Evolutionary conservation across 2,888 invertebrate genomes (phyloP).

Genomic region (Hirudinaria manillensis): DNA sequence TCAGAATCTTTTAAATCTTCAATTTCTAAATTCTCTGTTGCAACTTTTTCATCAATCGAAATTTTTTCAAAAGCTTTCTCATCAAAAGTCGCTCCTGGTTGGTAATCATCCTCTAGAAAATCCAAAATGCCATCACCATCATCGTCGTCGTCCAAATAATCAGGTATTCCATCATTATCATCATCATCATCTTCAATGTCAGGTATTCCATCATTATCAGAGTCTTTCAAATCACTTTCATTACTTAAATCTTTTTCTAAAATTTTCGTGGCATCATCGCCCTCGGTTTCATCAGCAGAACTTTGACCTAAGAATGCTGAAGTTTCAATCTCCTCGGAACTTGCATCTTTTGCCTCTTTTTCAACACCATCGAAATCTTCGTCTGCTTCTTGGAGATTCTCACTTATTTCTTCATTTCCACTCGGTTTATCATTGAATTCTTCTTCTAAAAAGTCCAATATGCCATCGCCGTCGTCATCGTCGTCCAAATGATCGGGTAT

Average conservation of each 20-base stretch:
- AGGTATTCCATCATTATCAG: conserved; percentile 32
- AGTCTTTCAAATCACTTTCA: conserved; percentile 14
- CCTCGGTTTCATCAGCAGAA: conserved; percentile 17
- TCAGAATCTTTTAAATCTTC: conserved; percentile 35
- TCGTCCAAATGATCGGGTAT: conserved; percentile 39
- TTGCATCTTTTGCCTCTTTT: conserved; percentile 21
- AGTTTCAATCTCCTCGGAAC: neutral
- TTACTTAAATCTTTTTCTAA: conserved; percentile 41
- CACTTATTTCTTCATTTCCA: conserved; percentile 37
- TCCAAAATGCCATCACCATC: conserved; percentile 40
- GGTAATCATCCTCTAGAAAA: conserved; percentile 31
- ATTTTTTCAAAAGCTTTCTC: conserved; percentile 37
- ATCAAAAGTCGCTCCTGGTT: conserved; percentile 38
- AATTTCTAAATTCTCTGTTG: conserved; percentile 3
- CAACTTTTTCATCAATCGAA: conserved; percentile 40
- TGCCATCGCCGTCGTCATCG: conserved; percentile 40
- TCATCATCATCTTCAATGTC: conserved; percentile 29
- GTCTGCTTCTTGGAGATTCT: conserved; percentile 36
- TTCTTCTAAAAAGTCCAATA: conserved; percentile 35
- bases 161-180: conserved; percentile 38
- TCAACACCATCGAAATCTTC: conserved; percentile 44
- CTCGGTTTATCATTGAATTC: conserved; percentile 6
- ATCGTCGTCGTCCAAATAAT: conserved; percentile 38
- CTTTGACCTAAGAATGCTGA: neutral
- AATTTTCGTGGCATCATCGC: conserved; percentile 45